phyloP scores from a whole-genome alignment of 1,140 invertebrate genomes.

The Drosophila nasuta region DNA sequence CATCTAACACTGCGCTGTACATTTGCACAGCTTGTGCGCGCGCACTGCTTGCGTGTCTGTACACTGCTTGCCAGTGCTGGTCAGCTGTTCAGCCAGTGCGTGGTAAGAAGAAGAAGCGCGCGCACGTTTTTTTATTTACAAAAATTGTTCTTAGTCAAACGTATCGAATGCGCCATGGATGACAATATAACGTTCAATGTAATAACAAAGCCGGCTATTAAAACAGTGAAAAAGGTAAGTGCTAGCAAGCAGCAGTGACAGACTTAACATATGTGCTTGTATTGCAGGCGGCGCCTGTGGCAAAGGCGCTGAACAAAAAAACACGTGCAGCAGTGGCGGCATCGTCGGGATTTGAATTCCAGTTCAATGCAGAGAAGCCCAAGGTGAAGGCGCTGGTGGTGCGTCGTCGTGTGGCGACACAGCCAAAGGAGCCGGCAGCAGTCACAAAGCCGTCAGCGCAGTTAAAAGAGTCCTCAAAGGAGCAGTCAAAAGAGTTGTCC shows the following conservation, averaged over 20 bases:
- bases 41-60: background rate
- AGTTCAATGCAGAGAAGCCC: conserved; percentile 66
- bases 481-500: background rate
- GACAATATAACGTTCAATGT: conserved; percentile 65
- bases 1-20: conserved; percentile 5
- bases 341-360: conserved; percentile 49
- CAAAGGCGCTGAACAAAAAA: conserved; percentile 22
- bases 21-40: conserved; percentile 17
- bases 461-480: background rate
- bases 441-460: background rate
- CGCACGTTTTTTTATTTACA: conserved; percentile 69
- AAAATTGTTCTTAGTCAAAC: conserved; percentile 24
- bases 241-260: no score
- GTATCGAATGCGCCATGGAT: conserved; percentile 46
- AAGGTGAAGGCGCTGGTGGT: conserved; percentile 75
- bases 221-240: conserved; percentile 39
- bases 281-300: background rate
- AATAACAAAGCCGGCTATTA: conserved; percentile 1
- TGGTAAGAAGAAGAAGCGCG: conserved; percentile 36
- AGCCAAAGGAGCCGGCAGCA: background rate
- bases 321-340: conserved; percentile 43
- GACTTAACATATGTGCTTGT: background rate
- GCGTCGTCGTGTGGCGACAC: conserved; percentile 44
- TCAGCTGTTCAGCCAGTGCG: conserved; percentile 35
- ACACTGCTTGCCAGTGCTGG: conserved; percentile 9